phyloP scores from a whole-genome alignment of 1,140 invertebrate genomes.

The Brachionus angularis region DNA sequence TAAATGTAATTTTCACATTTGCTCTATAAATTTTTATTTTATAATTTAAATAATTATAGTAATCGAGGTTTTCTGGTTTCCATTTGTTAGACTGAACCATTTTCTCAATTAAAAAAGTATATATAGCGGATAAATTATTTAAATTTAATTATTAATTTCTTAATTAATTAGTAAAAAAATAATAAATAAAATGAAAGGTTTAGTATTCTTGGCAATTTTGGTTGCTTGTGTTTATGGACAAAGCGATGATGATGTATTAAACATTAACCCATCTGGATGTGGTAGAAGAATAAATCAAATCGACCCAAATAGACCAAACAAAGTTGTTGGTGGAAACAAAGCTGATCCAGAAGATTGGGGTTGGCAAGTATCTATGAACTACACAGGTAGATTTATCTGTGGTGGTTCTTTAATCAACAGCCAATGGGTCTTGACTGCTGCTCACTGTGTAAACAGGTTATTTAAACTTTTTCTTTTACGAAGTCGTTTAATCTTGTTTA shows the following conservation, averaged over 20 bases:
- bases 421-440: constrained; percentile 67
- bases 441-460: constrained; percentile 61
- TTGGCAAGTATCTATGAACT: constrained; percentile 37
- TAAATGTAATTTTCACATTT: too few species aligned
- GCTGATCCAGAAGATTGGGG: constrained; percentile 30
- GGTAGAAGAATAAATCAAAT: constrained; percentile 27
- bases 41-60: too few species aligned
- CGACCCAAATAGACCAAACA: not conserved
- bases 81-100: too few species aligned
- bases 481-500: too few species aligned
- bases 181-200: constrained; percentile 16
- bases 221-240: not conserved
- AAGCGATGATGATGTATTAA: not conserved
- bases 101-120: too few species aligned
- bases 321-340: constrained; percentile 28
- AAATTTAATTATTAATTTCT: too few species aligned
- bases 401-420: constrained; percentile 63
- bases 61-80: too few species aligned
- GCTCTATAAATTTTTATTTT: too few species aligned
- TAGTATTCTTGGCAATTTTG: constrained; percentile 11
- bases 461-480: too few species aligned
- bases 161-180: too few species aligned
- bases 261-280: not conserved
- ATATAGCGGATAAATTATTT: too few species aligned
- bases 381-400: constrained; percentile 29